A percentile compares a stretch with the other conserved stretches of the same genome.
phyloP scores from a whole-genome alignment of 2,113 vertebrate genomes.

The Corythornis cristatus region DNA sequence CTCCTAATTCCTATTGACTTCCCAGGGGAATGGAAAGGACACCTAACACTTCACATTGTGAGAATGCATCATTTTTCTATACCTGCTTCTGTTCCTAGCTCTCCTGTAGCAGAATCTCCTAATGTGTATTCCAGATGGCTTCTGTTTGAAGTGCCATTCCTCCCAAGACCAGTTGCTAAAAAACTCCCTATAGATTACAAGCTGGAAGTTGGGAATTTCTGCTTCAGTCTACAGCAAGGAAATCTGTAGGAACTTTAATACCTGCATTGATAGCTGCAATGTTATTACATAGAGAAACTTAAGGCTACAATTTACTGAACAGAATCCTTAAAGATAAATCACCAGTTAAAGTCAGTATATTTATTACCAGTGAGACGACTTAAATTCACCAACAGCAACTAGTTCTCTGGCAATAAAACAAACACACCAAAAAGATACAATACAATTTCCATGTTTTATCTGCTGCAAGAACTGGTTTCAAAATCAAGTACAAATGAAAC shows the following conservation, averaged over 20 bases:
- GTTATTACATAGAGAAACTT: background rate
- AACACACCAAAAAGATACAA: background rate
- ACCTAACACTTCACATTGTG: background rate
- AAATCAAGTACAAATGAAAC: conserved; percentile 45
- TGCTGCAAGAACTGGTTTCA: conserved; percentile 18
- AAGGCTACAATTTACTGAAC: background rate
- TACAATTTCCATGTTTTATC: background rate
- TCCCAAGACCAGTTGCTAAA: background rate
- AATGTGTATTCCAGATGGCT: conserved; percentile 3
- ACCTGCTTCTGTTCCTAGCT: background rate
- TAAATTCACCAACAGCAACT: background rate
- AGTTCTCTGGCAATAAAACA: conserved; percentile 1
- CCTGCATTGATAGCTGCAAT: background rate
- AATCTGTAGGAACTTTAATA: background rate
- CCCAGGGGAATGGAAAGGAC: background rate
- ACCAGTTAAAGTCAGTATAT: background rate
- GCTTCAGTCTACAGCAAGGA: background rate
- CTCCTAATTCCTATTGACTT: background rate
- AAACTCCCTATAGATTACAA: background rate
- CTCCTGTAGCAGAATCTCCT: background rate
- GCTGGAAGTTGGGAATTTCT: conserved; percentile 2
- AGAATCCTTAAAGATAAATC: background rate
- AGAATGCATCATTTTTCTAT: background rate
- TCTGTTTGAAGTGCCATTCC: conserved; percentile 22
- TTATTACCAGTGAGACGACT: background rate